These are phyloP conservation scores for Drosophila bocki DNA, from an alignment of 1,140 invertebrate species.

Conservation along the genomic window DNA sequence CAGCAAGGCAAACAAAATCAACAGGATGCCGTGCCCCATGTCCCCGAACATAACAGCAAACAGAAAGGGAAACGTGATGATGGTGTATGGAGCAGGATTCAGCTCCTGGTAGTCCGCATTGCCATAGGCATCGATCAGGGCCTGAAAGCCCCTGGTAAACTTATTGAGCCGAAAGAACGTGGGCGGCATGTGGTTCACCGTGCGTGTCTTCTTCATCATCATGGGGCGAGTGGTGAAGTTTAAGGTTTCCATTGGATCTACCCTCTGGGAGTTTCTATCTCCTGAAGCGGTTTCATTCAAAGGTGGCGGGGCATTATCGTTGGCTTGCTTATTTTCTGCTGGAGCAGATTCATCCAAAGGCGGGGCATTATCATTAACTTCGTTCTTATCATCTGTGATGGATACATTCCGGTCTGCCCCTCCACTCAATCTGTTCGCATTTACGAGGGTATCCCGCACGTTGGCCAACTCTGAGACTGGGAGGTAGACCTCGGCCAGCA, in stretches of 20 bases:
- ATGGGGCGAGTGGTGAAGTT: conserved; percentile 18
- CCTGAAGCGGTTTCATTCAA: neutral
- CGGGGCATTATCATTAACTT: no score
- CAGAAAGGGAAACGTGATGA: conserved; percentile 91
- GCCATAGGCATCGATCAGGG: conserved; percentile 94
- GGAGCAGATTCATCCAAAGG: neutral
- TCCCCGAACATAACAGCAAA: conserved; percentile 93
- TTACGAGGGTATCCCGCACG: conserved; percentile 93
- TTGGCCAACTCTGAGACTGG: conserved; percentile 92
- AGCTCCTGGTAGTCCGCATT: conserved; percentile 91
- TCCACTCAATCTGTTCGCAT: conserved; percentile 92
- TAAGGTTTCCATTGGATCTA: neutral
- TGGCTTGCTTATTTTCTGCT: neutral
- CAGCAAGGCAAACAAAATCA: conserved; percentile 87
- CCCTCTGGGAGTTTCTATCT: neutral
- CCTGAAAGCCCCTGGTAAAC: conserved; percentile 93
- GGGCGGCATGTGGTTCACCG: conserved; percentile 90
- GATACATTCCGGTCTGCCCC: neutral
- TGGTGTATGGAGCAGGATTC: conserved; percentile 90
- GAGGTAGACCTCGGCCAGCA: conserved; percentile 98
- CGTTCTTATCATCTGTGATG: neutral
- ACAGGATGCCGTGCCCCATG: conserved; percentile 89
- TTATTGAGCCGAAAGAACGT: conserved; percentile 93
- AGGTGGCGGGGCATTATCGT: no score
- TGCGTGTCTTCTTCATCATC: conserved; percentile 87